A percentile compares a stretch with the other conserved stretches of the same genome.
These are phyloP conservation scores for Phycodurus eques DNA, from an alignment of 2,113 vertebrate genomes.

Conservation along the genomic window DNA sequence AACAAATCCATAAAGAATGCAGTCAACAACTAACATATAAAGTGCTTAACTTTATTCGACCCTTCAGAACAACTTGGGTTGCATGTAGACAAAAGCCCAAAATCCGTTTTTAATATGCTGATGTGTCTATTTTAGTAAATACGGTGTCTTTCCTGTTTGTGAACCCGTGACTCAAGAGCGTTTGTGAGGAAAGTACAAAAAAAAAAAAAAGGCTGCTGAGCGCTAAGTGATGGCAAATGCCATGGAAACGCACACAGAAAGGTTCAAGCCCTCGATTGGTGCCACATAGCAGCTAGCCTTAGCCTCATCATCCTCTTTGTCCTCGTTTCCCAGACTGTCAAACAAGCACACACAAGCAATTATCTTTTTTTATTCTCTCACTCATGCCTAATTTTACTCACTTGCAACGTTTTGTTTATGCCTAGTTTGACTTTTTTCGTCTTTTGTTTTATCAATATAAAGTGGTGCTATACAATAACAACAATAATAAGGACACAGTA, in stretches of 20 bases:
- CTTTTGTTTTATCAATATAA: not conserved
- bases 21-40: not conserved
- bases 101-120: not conserved
- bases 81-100: not conserved
- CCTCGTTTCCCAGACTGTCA: slow-evolving; percentile 20
- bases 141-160: not conserved
- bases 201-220: slow-evolving; percentile 43
- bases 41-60: not conserved
- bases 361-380: not conserved
- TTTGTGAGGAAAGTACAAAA: slow-evolving; percentile 2
- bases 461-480: not conserved
- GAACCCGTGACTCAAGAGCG: slow-evolving; percentile 21
- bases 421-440: not conserved
- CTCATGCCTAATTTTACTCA: not conserved
- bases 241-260: slow-evolving; percentile 25
- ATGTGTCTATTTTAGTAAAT: not conserved
- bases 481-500: not conserved
- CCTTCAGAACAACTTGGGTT: not conserved
- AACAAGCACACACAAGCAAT: slow-evolving; percentile 6
- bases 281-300: slow-evolving; percentile 52
- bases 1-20: not conserved
- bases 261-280: slow-evolving; percentile 37
- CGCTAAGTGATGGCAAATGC: slow-evolving; percentile 40
- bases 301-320: slow-evolving; percentile 40
- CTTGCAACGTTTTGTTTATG: not conserved